A percentile compares a stretch with the other conserved stretches of the same genome.
Conservation (phyloP, 2,888 invertebrate genomes). For the Acheta domesticus region DNA sequence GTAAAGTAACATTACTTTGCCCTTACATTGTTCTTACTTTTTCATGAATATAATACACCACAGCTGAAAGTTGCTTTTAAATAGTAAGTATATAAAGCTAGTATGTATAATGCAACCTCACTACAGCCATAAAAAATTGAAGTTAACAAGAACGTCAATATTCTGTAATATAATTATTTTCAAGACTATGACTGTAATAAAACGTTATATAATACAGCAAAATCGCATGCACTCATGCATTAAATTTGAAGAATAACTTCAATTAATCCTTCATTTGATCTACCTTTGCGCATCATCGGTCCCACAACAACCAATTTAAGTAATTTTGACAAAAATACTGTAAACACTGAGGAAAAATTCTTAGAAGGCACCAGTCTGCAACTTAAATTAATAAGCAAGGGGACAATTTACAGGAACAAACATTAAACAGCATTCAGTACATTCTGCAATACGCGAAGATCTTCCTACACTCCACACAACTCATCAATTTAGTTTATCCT, state of each 20-base stretch:
- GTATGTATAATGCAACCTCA: background rate
- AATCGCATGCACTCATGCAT: constrained; percentile 18
- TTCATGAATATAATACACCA: background rate
- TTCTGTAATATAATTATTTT: background rate
- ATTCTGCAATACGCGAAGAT: background rate
- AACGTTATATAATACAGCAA: constrained; percentile 4
- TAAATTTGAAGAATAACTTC: background rate
- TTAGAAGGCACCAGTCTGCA: constrained; percentile 11
- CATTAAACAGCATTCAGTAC: constrained; percentile 10
- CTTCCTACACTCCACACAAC: background rate
- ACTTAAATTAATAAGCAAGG: background rate
- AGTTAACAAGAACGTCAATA: constrained; percentile 9
- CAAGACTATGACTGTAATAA: constrained; percentile 1
- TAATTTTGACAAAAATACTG: background rate
- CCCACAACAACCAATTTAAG: background rate
- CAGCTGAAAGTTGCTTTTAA: constrained; percentile 4
- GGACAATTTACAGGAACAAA: constrained; percentile 11
- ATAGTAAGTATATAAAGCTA: constrained; percentile 18
- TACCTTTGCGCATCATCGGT: background rate
- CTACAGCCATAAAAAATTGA: constrained; percentile 9
- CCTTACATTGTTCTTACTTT: background rate
- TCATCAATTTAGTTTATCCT: constrained; percentile 18
- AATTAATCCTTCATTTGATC: background rate
- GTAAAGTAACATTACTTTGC: background rate
- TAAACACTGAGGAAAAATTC: background rate